A percentile compares a stretch with the other conserved stretches of the same genome.
Evolutionary conservation across 2,797 vertebrate genomes (phyloP).

Genomic region (Phaenicophaeus curvirostris): DNA sequence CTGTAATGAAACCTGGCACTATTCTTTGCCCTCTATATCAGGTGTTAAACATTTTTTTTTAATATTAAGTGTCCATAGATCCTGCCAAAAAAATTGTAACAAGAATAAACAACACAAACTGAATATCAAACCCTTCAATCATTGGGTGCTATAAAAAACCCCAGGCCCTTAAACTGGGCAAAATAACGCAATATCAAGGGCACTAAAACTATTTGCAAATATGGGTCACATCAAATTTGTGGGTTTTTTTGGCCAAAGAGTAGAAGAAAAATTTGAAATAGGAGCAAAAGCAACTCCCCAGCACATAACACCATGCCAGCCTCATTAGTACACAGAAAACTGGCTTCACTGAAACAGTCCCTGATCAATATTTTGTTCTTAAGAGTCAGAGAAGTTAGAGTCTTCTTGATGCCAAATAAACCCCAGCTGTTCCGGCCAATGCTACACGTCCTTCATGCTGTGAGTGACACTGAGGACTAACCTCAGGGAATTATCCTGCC

Average conservation of each 20-base stretch:
- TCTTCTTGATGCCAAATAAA: not conserved
- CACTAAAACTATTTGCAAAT: not conserved
- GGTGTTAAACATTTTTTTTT: not conserved
- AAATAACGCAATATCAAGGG: not conserved
- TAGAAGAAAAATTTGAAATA: not conserved
- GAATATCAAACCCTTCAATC: not conserved
- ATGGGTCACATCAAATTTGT: not conserved
- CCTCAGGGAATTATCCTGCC: not conserved
- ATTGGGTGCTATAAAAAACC: not conserved
- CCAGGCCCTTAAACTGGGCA: not conserved
- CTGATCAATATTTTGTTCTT: not conserved
- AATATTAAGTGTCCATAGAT: not conserved
- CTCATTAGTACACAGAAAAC: not conserved
- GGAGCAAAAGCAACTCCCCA: not conserved
- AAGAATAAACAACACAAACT: not conserved
- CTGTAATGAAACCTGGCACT: not conserved
- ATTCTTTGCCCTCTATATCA: not conserved
- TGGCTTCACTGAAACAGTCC: not conserved
- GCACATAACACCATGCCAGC: not conserved
- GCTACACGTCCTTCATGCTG: not conserved
- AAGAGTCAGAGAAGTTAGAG: not conserved
- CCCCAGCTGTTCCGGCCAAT: not conserved
- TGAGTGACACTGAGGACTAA: not conserved
- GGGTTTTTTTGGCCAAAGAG: not conserved
- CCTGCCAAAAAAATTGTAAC: not conserved